Percentiles rank a stretch among this genome's conserved stretches.
Conservation (phyloP, 1,140 invertebrate genomes). For the Physella acuta region DNA sequence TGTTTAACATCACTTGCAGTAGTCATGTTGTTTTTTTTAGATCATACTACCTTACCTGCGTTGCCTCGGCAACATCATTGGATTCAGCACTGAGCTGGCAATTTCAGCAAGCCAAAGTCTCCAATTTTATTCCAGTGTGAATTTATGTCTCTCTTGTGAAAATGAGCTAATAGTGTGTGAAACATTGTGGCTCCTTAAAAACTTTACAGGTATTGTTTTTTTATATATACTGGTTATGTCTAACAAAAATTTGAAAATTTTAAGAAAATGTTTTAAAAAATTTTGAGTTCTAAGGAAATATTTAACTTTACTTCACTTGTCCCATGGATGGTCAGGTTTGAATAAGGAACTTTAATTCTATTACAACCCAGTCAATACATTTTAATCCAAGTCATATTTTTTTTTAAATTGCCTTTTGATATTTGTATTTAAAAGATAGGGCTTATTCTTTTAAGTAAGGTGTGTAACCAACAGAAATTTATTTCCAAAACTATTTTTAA, state of each 20-base stretch:
- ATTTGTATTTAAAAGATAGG: no score
- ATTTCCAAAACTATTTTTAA: neutral
- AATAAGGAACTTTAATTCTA: no score
- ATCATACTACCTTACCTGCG: neutral
- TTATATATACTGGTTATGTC: no score
- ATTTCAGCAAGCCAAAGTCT: neutral
- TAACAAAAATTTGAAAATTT: no score
- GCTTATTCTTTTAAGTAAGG: neutral
- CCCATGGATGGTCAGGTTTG: no score
- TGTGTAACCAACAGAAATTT: neutral
- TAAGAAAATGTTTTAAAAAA: no score
- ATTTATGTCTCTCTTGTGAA: neutral
- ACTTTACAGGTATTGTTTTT: constrained; percentile 3
- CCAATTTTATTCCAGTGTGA: neutral
- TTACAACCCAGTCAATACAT: neutral
- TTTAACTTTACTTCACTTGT: no score
- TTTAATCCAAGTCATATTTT: neutral
- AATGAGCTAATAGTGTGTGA: neutral
- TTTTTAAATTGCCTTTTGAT: neutral
- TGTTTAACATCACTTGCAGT: neutral
- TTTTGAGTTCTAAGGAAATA: no score
- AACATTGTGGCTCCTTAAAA: neutral
- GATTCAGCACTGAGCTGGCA: neutral
- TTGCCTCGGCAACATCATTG: neutral
- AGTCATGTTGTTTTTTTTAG: neutral